Evolutionary conservation across 2,888 invertebrate species (phyloP).

Genomic region (Cerastoderma edule): DNA sequence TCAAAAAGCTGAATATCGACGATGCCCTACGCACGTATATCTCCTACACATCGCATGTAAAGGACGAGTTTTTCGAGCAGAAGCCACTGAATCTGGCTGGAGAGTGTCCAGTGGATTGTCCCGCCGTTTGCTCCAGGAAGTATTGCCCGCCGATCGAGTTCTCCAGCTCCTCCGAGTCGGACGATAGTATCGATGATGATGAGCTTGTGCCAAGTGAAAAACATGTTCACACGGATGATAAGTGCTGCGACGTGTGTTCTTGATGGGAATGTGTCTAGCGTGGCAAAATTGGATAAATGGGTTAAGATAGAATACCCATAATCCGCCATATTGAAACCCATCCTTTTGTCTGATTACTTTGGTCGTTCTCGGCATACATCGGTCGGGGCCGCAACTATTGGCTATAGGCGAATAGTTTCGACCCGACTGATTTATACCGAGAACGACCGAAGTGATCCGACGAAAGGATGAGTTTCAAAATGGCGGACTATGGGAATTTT

Average conservation of each 20-base stretch:
- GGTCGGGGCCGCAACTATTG: too few relatives aligned
- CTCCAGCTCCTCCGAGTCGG: slow-evolving; percentile 70
- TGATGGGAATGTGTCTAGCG: slow-evolving; percentile 11
- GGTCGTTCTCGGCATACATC: too few relatives aligned
- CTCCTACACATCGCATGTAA: slow-evolving; percentile 70
- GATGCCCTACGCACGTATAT: slow-evolving; percentile 68
- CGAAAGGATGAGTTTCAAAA: too few relatives aligned
- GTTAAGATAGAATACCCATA: too few relatives aligned
- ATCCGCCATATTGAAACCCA: too few relatives aligned
- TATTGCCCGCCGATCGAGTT: slow-evolving; percentile 77
- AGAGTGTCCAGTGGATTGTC: slow-evolving; percentile 80
- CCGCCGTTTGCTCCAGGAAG: slow-evolving; percentile 65
- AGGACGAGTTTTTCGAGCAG: slow-evolving; percentile 67
- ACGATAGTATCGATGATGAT: slow-evolving; percentile 61
- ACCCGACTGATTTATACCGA: too few relatives aligned
- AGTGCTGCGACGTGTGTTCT: slow-evolving; percentile 53
- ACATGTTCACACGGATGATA: slow-evolving; percentile 22
- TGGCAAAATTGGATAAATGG: neutral
- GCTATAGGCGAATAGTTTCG: too few relatives aligned
- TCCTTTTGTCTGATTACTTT: too few relatives aligned
- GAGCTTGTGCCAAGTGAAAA: slow-evolving; percentile 26
- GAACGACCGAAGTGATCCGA: too few relatives aligned
- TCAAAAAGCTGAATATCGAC: slow-evolving; percentile 70
- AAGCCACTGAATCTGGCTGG: slow-evolving; percentile 59
- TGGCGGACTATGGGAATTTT: too few relatives aligned